These are phyloP conservation scores for Rhagologus leucostigma DNA, from an alignment of 2,113 vertebrate species.

Conservation along the genomic window DNA sequence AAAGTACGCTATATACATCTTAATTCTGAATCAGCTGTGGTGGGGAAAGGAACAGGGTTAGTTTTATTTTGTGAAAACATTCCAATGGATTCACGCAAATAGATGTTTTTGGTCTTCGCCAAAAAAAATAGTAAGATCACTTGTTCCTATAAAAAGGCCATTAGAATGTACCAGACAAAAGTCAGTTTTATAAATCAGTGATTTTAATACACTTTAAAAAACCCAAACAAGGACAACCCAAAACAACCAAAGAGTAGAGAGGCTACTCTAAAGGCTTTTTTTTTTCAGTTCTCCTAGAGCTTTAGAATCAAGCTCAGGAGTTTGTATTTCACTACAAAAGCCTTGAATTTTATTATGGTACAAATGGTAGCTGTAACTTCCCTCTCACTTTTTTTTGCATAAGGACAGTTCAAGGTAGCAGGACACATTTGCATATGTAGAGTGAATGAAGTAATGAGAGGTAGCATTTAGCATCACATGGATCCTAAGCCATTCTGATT, in stretches of 20 bases:
- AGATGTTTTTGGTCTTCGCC: background rate
- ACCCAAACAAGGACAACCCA: background rate
- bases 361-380: background rate
- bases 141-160: background rate
- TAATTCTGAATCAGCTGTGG: background rate
- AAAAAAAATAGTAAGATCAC: background rate
- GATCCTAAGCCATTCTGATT: background rate
- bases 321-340: background rate
- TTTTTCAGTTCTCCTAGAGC: background rate
- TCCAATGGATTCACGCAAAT: background rate
- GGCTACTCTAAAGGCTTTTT: background rate
- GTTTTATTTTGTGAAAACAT: background rate
- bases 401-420: background rate
- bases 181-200: background rate
- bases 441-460: background rate
- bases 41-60: background rate
- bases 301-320: background rate
- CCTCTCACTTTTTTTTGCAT: background rate
- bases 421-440: background rate
- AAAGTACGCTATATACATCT: background rate
- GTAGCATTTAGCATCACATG: background rate
- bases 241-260: background rate
- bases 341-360: background rate
- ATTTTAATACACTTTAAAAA: background rate
- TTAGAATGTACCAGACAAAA: background rate